Percentiles rank a stretch among this genome's conserved stretches.
phyloP scores from a whole-genome alignment of 2,113 vertebrate genomes.

The Siphamia tubifer region DNA sequence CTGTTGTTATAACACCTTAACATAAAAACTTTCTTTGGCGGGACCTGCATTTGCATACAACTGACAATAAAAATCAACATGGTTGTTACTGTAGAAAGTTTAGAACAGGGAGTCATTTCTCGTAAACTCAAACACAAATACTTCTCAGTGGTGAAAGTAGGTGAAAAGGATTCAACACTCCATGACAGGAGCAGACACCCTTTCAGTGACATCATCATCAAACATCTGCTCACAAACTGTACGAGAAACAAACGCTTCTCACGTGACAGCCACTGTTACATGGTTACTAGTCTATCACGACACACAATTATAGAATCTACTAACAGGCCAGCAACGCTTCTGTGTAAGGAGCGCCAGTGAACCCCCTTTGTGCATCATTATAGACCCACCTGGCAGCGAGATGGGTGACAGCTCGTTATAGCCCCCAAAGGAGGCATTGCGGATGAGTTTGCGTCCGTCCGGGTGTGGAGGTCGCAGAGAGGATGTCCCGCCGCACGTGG shows the following conservation, averaged over 20 bases:
- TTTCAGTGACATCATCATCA: not conserved
- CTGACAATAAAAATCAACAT: not conserved
- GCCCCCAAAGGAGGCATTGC: constrained; percentile 97
- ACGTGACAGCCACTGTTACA: not conserved
- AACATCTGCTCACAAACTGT: not conserved
- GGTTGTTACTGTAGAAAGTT: not conserved
- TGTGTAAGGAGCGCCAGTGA: not conserved
- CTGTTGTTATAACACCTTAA: no score
- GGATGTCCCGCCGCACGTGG: constrained; percentile 87
- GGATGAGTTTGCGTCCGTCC: constrained; percentile 92
- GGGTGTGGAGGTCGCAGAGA: constrained; percentile 84
- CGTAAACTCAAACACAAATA: not conserved
- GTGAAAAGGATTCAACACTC: no score
- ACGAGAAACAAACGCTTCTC: not conserved
- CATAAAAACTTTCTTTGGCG: no score
- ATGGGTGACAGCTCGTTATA: constrained; percentile 93
- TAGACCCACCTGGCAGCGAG: constrained; percentile 88
- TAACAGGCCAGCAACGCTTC: not conserved
- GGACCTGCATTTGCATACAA: no score
- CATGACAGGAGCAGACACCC: not conserved
- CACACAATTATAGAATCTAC: not conserved
- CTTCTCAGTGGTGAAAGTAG: not conserved
- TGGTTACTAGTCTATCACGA: not conserved
- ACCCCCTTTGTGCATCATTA: not conserved
- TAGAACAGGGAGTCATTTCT: not conserved